These are phyloP conservation scores for Parascotia fuliginaria DNA, from an alignment of 2,888 invertebrate genomes.

Conservation along the genomic window DNA sequence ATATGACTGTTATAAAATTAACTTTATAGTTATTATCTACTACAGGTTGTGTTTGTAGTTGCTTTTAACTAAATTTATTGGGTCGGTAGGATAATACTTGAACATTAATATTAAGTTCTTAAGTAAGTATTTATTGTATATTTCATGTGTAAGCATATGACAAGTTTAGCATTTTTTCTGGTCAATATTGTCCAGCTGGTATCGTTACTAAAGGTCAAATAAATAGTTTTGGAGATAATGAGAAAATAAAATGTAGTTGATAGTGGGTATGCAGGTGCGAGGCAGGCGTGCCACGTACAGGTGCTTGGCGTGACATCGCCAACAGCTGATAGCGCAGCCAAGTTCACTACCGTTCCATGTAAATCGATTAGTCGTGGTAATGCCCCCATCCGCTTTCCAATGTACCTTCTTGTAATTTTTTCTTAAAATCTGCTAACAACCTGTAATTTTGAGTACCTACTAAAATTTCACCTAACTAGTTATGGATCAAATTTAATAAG, in stretches of 20 bases:
- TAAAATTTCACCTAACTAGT: conserved; percentile 2
- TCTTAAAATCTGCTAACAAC: conserved; percentile 43
- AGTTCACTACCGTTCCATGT: conserved; percentile 80
- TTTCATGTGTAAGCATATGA: background rate
- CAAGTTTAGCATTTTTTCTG: conserved; percentile 4
- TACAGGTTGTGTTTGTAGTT: too few relatives aligned
- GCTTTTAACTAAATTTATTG: too few relatives aligned
- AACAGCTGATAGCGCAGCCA: conserved; percentile 78
- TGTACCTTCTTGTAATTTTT: conserved; percentile 52
- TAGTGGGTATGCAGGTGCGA: conserved; percentile 48
- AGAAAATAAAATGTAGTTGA: conserved; percentile 41
- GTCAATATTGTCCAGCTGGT: conserved; percentile 37
- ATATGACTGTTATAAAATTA: too few relatives aligned
- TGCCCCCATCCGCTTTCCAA: conserved; percentile 68
- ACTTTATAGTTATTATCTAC: too few relatives aligned
- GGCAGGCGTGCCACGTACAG: conserved; percentile 43
- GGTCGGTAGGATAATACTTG: too few relatives aligned
- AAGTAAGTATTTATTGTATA: background rate
- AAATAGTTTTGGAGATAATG: conserved; percentile 37
- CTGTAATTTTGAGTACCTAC: conserved; percentile 8
- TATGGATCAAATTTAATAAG: background rate
- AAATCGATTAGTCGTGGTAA: conserved; percentile 74
- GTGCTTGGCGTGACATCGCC: conserved; percentile 57
- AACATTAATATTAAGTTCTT: background rate
- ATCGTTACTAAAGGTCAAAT: conserved; percentile 49